phyloP scores from a whole-genome alignment of 2,888 invertebrate genomes.

The Scotopteryx bipunctaria region DNA sequence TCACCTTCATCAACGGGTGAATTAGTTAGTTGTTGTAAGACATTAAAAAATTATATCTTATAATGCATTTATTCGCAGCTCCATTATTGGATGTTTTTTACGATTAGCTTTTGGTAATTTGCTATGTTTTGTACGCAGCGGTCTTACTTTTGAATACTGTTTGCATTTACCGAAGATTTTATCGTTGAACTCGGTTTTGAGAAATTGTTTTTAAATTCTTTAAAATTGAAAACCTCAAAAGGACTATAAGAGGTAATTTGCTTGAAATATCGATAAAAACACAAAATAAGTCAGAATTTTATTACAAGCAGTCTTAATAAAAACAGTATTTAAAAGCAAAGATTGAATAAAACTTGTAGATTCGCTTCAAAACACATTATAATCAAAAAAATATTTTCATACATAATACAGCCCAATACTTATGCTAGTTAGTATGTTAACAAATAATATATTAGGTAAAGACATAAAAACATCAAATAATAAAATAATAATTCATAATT shows the following conservation, averaged over 20 bases:
- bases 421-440: slow-evolving; percentile 30
- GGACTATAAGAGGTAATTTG: too few species aligned
- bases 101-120: slow-evolving; percentile 19
- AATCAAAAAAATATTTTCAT: slow-evolving; percentile 19
- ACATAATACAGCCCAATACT: slow-evolving; percentile 26
- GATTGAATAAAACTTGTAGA: slow-evolving; percentile 2
- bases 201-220: too few species aligned
- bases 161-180: too few species aligned
- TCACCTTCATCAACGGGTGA: slow-evolving; percentile 18
- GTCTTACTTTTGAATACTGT: slow-evolving; percentile 25
- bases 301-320: not conserved
- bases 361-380: slow-evolving; percentile 29
- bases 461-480: slow-evolving; percentile 18
- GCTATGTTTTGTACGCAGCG: slow-evolving; percentile 18
- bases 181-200: too few species aligned
- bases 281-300: too few species aligned
- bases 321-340: slow-evolving; percentile 19
- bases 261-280: too few species aligned
- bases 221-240: too few species aligned
- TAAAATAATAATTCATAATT: slow-evolving; percentile 22
- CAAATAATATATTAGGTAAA: slow-evolving; percentile 31
- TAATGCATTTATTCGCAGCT: slow-evolving; percentile 76
- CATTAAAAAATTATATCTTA: slow-evolving; percentile 56
- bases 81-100: slow-evolving; percentile 11
- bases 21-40: slow-evolving; percentile 45